Base-by-base conservation (phyloP, 2,797 vertebrate genomes). In the Threskiornis aethiopicus region DNA sequence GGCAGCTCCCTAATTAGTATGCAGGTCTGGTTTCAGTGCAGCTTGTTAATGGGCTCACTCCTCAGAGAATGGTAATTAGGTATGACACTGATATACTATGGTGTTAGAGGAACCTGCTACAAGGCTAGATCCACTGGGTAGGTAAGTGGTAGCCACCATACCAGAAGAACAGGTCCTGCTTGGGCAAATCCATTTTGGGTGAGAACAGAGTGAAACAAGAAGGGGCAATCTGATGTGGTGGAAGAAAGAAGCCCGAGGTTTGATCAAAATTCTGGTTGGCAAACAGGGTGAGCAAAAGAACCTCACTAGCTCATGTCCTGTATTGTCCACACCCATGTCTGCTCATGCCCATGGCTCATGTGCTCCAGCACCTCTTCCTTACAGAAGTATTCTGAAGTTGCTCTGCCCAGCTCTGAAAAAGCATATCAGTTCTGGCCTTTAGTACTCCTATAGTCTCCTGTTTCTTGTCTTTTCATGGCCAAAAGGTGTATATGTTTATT, bases 1-100 rank as follows among this genome's bases (percentile, higher is more conserved):
- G 96, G 97, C 97, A 96, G 90, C 84, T 96, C 85, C 82, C 94
- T 98, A 97, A 98, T 98, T 98, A 98, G 95, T 69, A 98, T 98
- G 98, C 97, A 95, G 97, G 95, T 94, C 89, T 84, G 90, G 82
- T 97, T 97, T 97, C 94, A 93, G 96, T 97, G 96, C 91, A 87
- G 97, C 96, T 98, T 62, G 71, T 97, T 98, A 98, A 98, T 97
- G 97, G 97, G 90, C 93, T 98, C 78, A 31, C 91, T 97, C 96
- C 95, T 98, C 87, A 37, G 67, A 94, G 97, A 95, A 91, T 73
- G 83, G 88, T 96, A 96, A 97, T 98, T 96, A 96, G 76, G 83
- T 94, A 66, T 89, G 97, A 97, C 59, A 89, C 96, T 96, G 96
- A 96, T 95, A 71, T 79, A 95, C 95, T 94, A 37, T 90, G 92